Conservation (phyloP, 2,888 invertebrate genomes). For the Ectemnius continuus region DNA sequence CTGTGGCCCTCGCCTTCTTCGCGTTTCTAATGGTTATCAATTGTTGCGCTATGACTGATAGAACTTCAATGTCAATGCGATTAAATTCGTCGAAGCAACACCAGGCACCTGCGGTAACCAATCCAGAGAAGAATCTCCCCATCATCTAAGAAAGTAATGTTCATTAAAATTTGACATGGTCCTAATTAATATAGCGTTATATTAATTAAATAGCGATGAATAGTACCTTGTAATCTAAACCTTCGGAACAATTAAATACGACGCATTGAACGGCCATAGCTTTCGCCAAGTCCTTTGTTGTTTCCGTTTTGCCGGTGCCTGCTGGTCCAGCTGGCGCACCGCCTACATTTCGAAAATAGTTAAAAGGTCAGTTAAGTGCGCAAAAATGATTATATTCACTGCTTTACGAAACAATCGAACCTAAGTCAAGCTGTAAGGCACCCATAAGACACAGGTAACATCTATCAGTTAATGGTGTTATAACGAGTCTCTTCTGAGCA, state of each 20-base stretch:
- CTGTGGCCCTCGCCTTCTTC: slow-evolving; percentile 83
- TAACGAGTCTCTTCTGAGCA: slow-evolving; percentile 90
- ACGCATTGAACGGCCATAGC: slow-evolving; percentile 93
- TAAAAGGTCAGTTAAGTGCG: too few species aligned
- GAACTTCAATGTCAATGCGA: slow-evolving; percentile 92
- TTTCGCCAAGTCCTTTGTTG: slow-evolving; percentile 93
- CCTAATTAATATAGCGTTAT: background rate
- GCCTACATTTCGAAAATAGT: slow-evolving; percentile 76
- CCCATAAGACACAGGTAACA: slow-evolving; percentile 95
- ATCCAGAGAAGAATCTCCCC: slow-evolving; percentile 93
- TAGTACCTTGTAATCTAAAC: slow-evolving; percentile 80
- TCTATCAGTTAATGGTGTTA: slow-evolving; percentile 93
- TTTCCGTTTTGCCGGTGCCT: slow-evolving; percentile 94
- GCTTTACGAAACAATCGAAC: slow-evolving; percentile 67
- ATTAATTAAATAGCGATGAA: background rate
- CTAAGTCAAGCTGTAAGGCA: slow-evolving; percentile 90
- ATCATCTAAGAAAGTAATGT: slow-evolving; percentile 83
- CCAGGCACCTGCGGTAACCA: slow-evolving; percentile 95
- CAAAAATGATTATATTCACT: background rate
- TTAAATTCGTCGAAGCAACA: slow-evolving; percentile 96
- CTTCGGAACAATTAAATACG: slow-evolving; percentile 95
- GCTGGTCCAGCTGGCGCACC: slow-evolving; percentile 94
- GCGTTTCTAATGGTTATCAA: slow-evolving; percentile 93
- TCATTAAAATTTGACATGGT: background rate
- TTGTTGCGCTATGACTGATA: slow-evolving; percentile 94